Evolutionary conservation across 2,888 invertebrate species (phyloP).

Genomic region (Meghimatium bilineatum): DNA sequence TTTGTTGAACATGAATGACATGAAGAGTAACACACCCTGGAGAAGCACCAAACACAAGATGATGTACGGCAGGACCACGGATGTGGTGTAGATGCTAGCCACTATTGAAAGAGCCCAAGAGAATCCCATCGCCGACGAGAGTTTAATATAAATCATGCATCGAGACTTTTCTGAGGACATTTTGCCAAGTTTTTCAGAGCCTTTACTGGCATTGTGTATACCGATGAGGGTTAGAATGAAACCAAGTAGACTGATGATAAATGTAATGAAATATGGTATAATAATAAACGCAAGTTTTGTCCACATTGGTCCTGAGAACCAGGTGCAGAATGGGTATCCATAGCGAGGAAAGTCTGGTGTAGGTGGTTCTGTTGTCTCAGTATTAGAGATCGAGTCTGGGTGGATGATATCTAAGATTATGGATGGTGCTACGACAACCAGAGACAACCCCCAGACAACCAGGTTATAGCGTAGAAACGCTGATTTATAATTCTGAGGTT

Average conservation of each 20-base stretch:
- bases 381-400: not conserved
- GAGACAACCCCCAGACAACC: conserved; percentile 28
- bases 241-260: conserved; percentile 44
- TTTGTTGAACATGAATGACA: conserved; percentile 37
- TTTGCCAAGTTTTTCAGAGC: conserved; percentile 3
- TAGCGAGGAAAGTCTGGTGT: conserved; percentile 5
- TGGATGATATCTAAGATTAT: conserved; percentile 21
- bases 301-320: conserved; percentile 42
- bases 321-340: conserved; percentile 34
- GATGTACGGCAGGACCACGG: not conserved
- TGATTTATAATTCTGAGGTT: not conserved
- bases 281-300: conserved; percentile 38
- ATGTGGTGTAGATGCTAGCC: not conserved
- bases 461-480: conserved; percentile 16
- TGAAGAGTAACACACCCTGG: conserved; percentile 31
- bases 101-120: conserved; percentile 10
- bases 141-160: conserved; percentile 32
- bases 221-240: conserved; percentile 49
- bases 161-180: not conserved
- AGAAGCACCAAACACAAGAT: conserved; percentile 2
- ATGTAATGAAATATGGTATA: conserved; percentile 45
- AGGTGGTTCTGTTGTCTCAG: not conserved
- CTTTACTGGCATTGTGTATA: conserved; percentile 39
- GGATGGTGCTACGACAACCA: conserved; percentile 8
- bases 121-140: conserved; percentile 41